Evolutionary conservation across 2,797 vertebrate genomes (phyloP).

Genomic region (Ptychadena robeensis): DNA sequence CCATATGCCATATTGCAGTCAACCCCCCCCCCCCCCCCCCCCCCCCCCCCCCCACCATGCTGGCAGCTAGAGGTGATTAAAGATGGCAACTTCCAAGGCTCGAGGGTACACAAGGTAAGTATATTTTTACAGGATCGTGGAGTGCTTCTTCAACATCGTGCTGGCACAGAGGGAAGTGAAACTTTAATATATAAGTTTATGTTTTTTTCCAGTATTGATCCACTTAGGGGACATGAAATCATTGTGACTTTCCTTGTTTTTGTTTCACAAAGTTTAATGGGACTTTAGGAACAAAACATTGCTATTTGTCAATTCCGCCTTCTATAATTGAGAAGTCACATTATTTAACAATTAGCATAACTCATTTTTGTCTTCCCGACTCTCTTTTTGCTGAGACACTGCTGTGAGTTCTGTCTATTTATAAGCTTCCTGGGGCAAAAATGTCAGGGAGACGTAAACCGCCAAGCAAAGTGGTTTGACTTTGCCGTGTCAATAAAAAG

Average conservation of each 20-base stretch:
- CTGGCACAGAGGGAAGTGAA: too few species aligned
- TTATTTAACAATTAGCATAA: slow-evolving; percentile 9
- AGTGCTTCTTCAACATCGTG: too few species aligned
- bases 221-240: too few species aligned
- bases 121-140: too few species aligned
- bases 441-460: slow-evolving; percentile 26
- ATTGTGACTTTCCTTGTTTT: neutral
- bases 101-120: too few species aligned
- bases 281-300: neutral
- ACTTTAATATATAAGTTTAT: too few species aligned
- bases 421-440: slow-evolving; percentile 23
- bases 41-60: too few species aligned
- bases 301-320: neutral
- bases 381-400: neutral
- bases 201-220: too few species aligned
- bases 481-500: slow-evolving; percentile 41
- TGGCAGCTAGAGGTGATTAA: too few species aligned
- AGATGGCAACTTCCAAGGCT: too few species aligned
- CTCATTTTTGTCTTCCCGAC: neutral
- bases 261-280: neutral
- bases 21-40: too few species aligned
- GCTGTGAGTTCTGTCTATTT: slow-evolving; percentile 38
- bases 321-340: slow-evolving; percentile 5
- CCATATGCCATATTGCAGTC: too few species aligned
- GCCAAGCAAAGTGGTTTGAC: slow-evolving; percentile 19